These are phyloP conservation scores for Gobionotothen gibberifrons DNA, from an alignment of 2,797 vertebrate species.

Conservation along the genomic window DNA sequence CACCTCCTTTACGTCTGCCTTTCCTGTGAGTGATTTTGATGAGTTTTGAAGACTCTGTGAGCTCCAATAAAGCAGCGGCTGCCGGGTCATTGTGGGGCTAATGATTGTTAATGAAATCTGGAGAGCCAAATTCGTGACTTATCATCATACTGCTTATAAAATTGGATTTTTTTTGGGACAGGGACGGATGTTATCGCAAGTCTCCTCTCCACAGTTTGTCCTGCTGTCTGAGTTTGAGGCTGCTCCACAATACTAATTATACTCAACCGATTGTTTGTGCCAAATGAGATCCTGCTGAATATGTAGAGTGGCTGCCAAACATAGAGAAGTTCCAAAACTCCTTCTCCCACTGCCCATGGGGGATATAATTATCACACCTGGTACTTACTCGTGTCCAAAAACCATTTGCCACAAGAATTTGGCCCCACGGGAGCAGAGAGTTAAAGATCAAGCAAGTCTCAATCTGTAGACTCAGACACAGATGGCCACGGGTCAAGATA, in stretches of 20 bases:
- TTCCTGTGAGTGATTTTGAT: conserved; percentile 19
- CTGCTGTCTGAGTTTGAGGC: conserved; percentile 24
- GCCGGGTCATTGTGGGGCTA: conserved; percentile 25
- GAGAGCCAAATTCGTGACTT: background rate
- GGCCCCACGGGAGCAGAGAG: background rate
- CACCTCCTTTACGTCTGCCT: conserved; percentile 25
- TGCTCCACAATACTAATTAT: conserved; percentile 55
- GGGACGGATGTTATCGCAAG: conserved; percentile 12
- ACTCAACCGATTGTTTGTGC: conserved; percentile 40
- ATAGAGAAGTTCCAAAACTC: conserved; percentile 45
- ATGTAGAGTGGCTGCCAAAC: conserved; percentile 30
- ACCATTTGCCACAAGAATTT: conserved; percentile 46
- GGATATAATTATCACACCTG: conserved; percentile 63
- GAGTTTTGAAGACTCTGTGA: conserved; percentile 31
- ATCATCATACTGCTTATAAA: conserved; percentile 6
- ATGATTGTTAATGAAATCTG: conserved; percentile 42
- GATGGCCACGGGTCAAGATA: conserved; percentile 47
- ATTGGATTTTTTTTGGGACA: conserved; percentile 30
- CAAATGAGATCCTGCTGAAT: conserved; percentile 54
- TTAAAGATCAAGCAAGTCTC: conserved; percentile 41
- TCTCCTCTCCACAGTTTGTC: background rate
- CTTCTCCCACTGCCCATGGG: background rate
- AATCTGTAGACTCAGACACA: conserved; percentile 43
- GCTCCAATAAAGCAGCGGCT: background rate
- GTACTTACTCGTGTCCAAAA: conserved; percentile 43